phyloP scores from a whole-genome alignment of 2,797 vertebrate species.

The Hipposideros larvatus region DNA sequence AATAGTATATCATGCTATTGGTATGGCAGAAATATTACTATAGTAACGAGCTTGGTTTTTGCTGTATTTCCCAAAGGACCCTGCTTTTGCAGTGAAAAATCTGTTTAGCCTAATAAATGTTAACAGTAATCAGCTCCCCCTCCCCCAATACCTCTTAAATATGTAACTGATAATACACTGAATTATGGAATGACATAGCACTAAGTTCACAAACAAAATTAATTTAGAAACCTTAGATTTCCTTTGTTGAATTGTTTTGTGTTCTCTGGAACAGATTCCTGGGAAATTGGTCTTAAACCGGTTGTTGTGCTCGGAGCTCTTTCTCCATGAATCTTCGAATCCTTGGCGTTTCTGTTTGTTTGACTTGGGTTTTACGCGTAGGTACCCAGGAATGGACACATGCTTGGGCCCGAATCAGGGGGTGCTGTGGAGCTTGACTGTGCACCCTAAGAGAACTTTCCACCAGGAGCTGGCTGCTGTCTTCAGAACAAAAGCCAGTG shows the following conservation, averaged over 20 bases:
- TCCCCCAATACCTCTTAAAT: constrained; percentile 33
- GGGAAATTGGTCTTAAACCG: background rate
- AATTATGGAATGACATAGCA: background rate
- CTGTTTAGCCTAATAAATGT: constrained; percentile 78
- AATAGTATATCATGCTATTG: constrained; percentile 50
- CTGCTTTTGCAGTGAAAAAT: constrained; percentile 73
- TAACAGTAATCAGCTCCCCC: constrained; percentile 58
- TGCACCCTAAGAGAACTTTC: background rate
- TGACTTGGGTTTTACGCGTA: background rate
- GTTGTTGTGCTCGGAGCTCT: background rate
- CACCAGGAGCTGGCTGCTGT: background rate
- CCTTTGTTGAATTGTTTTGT: background rate
- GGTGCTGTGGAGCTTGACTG: background rate
- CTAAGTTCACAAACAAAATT: background rate
- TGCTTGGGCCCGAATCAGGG: background rate
- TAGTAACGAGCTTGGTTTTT: constrained; percentile 76
- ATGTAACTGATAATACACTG: constrained; percentile 31
- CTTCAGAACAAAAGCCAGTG: background rate
- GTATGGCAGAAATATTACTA: constrained; percentile 76
- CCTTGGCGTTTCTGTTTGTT: background rate
- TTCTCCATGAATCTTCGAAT: background rate
- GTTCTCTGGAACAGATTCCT: background rate
- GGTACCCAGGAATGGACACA: background rate
- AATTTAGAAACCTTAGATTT: background rate
- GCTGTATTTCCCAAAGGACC: constrained; percentile 71